Evolutionary conservation across 2,113 vertebrate genomes (phyloP), one percentile per base, ranked within the genome.

Genomic region (Loxodonta africana): DNA sequence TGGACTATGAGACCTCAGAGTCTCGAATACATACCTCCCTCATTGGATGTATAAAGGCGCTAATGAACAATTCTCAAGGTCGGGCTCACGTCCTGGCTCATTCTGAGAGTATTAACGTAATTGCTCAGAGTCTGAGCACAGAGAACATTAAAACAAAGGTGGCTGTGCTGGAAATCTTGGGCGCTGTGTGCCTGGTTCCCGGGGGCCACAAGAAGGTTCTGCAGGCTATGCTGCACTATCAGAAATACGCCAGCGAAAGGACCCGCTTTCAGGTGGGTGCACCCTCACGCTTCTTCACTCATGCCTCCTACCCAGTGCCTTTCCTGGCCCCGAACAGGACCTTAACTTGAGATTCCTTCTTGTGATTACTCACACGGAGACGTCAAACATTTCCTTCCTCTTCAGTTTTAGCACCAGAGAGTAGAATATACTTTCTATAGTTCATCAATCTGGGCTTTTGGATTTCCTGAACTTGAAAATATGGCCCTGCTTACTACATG

Each of bases 21-120:
- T 99, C 99, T 20, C 99, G 99, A 97, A 99, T 99, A 99, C 99
- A 99, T 99, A 99, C 99, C 96, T 99, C 99, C 10, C 99, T 99
- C 94, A 99, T 99, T 51, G 99, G 99, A 57, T 99, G 99, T 98
- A 99, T 99, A 98, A 99, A 99, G 98, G 99, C 99, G 5, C 99
- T 99, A 97, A 99, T 99, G 99, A 99, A 99, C 99, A 99, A 99
- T 99, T 99, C 99, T 89, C 99, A 99, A 98, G 99, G 99, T 84
- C 98, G 99, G 71, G 99, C 99, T 93, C 99, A 99, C 0, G 99
- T 99, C 83, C 99, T 99, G 96, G 99, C 99, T 37, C 99, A 99
- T 97, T 98, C 99, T 0, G 99, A 99, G 99, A 99, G 99, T 98
- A 99, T 99, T 94, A 99, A 99, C 44, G 99, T 99, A 93, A 99